Percentiles rank a stretch among this genome's conserved stretches.
Evolutionary conservation across 2,113 vertebrate species (phyloP).

Genomic region (Tinamus guttatus): DNA sequence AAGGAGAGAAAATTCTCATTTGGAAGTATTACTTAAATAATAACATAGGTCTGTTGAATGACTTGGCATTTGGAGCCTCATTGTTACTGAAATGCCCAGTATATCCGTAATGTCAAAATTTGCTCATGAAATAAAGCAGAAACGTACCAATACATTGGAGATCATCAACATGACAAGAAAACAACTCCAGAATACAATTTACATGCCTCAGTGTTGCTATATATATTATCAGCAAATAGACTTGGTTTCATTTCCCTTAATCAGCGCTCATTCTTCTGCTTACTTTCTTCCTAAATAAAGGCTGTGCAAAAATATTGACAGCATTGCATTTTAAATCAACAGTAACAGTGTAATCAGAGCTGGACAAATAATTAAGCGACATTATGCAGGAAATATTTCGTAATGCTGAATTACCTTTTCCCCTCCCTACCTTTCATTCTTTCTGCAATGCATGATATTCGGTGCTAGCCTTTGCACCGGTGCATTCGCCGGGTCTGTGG

Average conservation of each 20-base stretch:
- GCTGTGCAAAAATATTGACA: background rate
- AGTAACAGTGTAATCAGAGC: background rate
- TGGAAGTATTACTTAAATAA: background rate
- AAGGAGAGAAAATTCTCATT: background rate
- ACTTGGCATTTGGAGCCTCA: background rate
- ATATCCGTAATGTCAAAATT: background rate
- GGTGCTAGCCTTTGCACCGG: background rate
- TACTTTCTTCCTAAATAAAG: background rate
- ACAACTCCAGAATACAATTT: background rate
- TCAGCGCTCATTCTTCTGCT: conserved; percentile 33
- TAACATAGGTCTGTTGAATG: background rate
- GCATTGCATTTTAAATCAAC: background rate
- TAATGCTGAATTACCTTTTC: background rate
- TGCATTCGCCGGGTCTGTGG: background rate
- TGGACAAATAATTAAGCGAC: background rate
- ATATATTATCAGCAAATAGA: conserved; percentile 26
- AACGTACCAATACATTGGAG: conserved; percentile 3
- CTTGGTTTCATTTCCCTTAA: conserved; percentile 39
- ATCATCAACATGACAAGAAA: conserved; percentile 9
- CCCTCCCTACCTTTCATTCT: fast-evolving
- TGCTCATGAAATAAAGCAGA: background rate
- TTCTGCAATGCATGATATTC: fast-evolving
- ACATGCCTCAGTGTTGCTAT: background rate
- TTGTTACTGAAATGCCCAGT: background rate
- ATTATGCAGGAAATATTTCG: background rate